These are phyloP conservation scores for Digitonthophagus gazella DNA, from an alignment of 2,888 invertebrate species.

Conservation along the genomic window DNA sequence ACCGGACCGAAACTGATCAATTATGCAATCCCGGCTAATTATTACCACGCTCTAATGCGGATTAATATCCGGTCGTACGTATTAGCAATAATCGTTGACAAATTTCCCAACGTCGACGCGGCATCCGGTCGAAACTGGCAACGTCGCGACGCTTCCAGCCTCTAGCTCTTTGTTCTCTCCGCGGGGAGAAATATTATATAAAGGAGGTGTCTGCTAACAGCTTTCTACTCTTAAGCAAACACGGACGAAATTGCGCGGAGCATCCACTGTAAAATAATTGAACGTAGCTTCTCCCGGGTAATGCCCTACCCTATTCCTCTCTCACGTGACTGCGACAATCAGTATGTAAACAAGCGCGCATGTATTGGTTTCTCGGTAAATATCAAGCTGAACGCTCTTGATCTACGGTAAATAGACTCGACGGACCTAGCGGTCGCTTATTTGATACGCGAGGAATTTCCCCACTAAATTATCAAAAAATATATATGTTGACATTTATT, in stretches of 20 bases:
- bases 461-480: neutral
- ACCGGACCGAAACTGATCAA: neutral
- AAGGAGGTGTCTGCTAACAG: neutral
- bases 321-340: neutral
- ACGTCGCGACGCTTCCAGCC: neutral
- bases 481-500: neutral
- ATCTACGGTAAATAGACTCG: neutral
- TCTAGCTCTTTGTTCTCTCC: neutral
- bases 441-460: neutral
- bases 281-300: slow-evolving; percentile 19
- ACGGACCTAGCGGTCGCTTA: neutral
- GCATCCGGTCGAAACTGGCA: neutral
- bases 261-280: slow-evolving; percentile 30
- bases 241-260: slow-evolving; percentile 25
- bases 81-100: neutral
- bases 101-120: neutral
- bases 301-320: neutral
- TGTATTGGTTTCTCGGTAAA: neutral
- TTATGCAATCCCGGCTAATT: neutral
- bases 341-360: neutral
- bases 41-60: neutral
- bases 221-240: neutral
- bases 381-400: neutral
- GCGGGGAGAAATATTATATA: neutral
- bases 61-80: neutral